Conservation (phyloP, 2,888 invertebrate genomes). For the Campaea margaritaria region DNA sequence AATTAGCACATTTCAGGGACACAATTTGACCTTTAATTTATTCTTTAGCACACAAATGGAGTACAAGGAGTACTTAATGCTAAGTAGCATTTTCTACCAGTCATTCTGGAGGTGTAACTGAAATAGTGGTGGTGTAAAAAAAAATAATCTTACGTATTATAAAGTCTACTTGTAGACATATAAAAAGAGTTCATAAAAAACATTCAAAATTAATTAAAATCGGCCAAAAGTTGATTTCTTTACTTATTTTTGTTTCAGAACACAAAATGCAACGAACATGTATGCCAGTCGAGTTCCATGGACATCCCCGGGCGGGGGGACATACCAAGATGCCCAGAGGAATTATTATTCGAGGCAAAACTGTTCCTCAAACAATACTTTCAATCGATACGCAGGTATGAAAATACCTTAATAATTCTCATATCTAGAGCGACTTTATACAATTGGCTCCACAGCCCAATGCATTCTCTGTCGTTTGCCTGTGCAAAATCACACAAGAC, state of each 20-base stretch:
- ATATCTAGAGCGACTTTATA: neutral
- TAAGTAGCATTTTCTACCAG: too few relatives aligned
- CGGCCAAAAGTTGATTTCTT: neutral
- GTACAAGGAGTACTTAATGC: too few relatives aligned
- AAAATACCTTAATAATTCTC: neutral
- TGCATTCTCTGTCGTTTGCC: neutral
- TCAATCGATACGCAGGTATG: constrained; percentile 94
- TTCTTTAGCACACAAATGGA: too few relatives aligned
- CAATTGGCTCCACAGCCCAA: neutral
- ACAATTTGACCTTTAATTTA: too few relatives aligned
- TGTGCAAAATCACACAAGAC: neutral
- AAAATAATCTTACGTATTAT: too few relatives aligned
- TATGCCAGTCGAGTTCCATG: constrained; percentile 92
- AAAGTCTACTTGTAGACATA: neutral
- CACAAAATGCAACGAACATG: constrained; percentile 88
- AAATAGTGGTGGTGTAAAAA: too few relatives aligned
- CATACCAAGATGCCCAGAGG: constrained; percentile 88
- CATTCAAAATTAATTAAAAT: neutral
- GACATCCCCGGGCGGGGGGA: constrained; percentile 85
- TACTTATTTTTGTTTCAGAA: constrained; percentile 71
- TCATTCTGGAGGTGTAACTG: too few relatives aligned
- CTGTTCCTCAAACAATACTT: constrained; percentile 96
- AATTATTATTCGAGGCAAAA: constrained; percentile 91
- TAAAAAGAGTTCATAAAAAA: neutral
- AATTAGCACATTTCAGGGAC: too few relatives aligned